These are phyloP conservation scores for Podocnemis expansa DNA, from an alignment of 2,113 vertebrate species.

Conservation along the genomic window DNA sequence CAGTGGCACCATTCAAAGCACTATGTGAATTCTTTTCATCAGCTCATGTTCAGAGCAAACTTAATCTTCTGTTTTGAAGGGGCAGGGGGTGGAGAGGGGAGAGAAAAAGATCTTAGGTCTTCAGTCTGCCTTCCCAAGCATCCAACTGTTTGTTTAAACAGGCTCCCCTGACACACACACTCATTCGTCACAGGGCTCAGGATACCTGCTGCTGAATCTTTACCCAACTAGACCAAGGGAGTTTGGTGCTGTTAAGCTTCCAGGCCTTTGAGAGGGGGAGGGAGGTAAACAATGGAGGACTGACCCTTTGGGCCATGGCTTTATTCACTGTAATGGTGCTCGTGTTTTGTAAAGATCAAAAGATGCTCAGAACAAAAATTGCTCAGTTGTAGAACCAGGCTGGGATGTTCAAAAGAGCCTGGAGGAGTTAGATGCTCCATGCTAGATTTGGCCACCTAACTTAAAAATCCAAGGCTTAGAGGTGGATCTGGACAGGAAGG, in stretches of 20 bases:
- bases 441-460: constrained; percentile 39
- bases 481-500: constrained; percentile 10
- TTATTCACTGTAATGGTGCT: constrained; percentile 61
- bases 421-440: constrained; percentile 62
- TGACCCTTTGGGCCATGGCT: constrained; percentile 61
- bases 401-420: constrained; percentile 54
- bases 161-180: constrained; percentile 68
- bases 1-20: constrained; percentile 80
- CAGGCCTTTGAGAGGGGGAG: background rate
- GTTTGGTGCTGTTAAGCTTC: background rate
- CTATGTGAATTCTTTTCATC: constrained; percentile 82
- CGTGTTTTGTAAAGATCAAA: constrained; percentile 70
- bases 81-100: background rate
- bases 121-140: constrained; percentile 72
- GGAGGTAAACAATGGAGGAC: constrained; percentile 46
- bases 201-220: constrained; percentile 72
- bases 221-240: background rate
- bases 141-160: constrained; percentile 79
- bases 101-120: constrained; percentile 70
- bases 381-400: constrained; percentile 37
- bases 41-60: constrained; percentile 82
- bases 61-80: constrained; percentile 81
- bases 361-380: constrained; percentile 55
- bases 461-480: constrained; percentile 59
- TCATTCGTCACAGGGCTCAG: constrained; percentile 76